Conservation (phyloP, 2,113 vertebrate genomes). For the Coturnix japonica region DNA sequence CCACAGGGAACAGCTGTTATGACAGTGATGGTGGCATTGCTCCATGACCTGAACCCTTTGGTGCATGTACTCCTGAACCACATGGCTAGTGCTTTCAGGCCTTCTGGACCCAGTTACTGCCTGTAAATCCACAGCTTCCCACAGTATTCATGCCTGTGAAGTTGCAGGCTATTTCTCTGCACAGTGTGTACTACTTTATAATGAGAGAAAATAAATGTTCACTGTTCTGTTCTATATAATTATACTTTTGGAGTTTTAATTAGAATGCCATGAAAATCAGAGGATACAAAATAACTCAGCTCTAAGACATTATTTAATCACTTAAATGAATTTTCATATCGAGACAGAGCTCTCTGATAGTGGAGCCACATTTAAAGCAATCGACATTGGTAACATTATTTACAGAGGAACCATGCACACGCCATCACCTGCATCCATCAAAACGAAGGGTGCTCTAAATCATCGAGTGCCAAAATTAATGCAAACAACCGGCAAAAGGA, state of each 20-base stretch:
- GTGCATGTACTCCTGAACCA: background rate
- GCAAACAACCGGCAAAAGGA: constrained; percentile 45
- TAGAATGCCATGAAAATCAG: constrained; percentile 27
- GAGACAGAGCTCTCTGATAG: constrained; percentile 64
- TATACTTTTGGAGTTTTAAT: constrained; percentile 47
- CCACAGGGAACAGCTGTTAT: background rate
- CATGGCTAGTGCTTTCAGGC: background rate
- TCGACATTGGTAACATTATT: constrained; percentile 45
- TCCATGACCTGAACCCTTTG: background rate
- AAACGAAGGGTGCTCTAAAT: constrained; percentile 60
- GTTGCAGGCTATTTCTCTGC: background rate
- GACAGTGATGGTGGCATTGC: background rate
- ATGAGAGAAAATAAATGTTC: constrained; percentile 13
- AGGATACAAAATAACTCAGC: constrained; percentile 41
- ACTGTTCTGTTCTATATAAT: constrained; percentile 42
- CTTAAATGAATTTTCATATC: constrained; percentile 38
- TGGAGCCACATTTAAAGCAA: constrained; percentile 45
- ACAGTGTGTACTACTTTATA: background rate
- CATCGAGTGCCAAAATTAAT: constrained; percentile 62
- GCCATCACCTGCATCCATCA: constrained; percentile 55
- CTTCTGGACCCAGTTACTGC: background rate
- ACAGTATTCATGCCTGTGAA: background rate
- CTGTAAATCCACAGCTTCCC: background rate
- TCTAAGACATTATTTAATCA: constrained; percentile 67
- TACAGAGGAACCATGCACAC: constrained; percentile 30